Evolutionary conservation across 2,888 invertebrate species (phyloP), one percentile per base, ranked within the genome.

Genomic region (Holacanthella duospinosa): DNA sequence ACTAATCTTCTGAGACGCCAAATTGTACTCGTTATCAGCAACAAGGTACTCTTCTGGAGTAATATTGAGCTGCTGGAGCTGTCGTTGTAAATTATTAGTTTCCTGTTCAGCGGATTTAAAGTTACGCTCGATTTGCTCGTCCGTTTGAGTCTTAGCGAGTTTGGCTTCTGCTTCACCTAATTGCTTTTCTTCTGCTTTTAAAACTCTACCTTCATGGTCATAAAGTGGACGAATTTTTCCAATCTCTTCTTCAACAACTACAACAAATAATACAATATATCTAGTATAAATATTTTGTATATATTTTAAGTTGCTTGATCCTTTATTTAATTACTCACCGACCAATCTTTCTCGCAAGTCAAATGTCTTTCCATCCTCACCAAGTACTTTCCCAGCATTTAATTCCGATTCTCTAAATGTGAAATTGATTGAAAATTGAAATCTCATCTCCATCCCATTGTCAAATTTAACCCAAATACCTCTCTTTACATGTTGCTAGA

Each of bases 101-200:
- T 65, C 61, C 28, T 62, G 62, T 55, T 61, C 58, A 19, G 63
- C 66, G 9, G 61, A 29, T n/a, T 29, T 27, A 55, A 59, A 71
- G 0, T 68, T 62, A 9, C 29, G 19, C 53, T 71, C 71, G 1
- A 67, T 64, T 29, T 71, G 68, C 24, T 65, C 69, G 54, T 71
- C 68, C 2, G 67, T 55, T 1, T 69, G 67, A 19, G 69, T 70
- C 16, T 65, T 56, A 12, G 60, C 60, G 3, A 71, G 48, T 44
- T 64, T 58, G 3, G 29, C 25, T 48, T 66, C 66, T 25, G 61
- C 64, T 29, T 65, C 29, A n/a, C n/a, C 3, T 2, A 63, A 48
- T 19, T 19, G 56, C 26, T 29, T 36, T 26, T 9, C 28, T 6
- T 63, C 63, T 19, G 26, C 21, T 28, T 21, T 24, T 19, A 60